These are phyloP conservation scores for Lytechinus variegatus DNA, from an alignment of 35 echinoderm and acorn worm genomes.

Conservation along the genomic window DNA sequence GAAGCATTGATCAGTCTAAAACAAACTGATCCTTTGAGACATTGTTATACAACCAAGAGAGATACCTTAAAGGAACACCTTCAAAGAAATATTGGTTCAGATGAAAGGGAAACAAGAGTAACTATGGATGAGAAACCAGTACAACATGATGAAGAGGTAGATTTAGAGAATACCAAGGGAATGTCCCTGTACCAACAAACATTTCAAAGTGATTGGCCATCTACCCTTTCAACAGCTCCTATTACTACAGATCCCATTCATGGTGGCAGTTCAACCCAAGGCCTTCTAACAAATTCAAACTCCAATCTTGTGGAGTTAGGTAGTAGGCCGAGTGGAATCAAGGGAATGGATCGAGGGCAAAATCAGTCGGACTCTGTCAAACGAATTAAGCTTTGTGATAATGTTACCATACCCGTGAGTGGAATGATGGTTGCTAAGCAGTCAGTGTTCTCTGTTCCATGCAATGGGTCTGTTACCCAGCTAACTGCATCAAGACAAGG, in stretches of 20 bases:
- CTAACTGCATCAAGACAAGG: background rate
- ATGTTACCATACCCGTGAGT: background rate
- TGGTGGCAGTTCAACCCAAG: background rate
- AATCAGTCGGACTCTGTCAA: background rate
- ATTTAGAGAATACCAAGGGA: background rate
- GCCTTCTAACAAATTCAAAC: background rate
- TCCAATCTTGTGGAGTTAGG: background rate
- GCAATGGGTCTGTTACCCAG: background rate
- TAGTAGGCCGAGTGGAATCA: background rate
- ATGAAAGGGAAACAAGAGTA: background rate
- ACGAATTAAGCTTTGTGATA: constrained; percentile 16
- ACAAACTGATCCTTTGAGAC: background rate
- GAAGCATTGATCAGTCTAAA: background rate
- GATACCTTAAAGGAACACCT: background rate
- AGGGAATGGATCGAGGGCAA: background rate
- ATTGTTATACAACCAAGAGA: background rate
- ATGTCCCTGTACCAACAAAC: background rate
- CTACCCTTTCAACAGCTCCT: background rate
- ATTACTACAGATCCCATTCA: background rate
- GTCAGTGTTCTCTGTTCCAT: background rate
- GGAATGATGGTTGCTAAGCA: background rate
- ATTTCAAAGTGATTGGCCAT: background rate
- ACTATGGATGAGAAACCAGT: background rate
- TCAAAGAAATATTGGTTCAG: constrained; percentile 12
- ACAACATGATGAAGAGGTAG: background rate